phyloP scores from a whole-genome alignment of 2,797 vertebrate species.

The Forpus xanthops region DNA sequence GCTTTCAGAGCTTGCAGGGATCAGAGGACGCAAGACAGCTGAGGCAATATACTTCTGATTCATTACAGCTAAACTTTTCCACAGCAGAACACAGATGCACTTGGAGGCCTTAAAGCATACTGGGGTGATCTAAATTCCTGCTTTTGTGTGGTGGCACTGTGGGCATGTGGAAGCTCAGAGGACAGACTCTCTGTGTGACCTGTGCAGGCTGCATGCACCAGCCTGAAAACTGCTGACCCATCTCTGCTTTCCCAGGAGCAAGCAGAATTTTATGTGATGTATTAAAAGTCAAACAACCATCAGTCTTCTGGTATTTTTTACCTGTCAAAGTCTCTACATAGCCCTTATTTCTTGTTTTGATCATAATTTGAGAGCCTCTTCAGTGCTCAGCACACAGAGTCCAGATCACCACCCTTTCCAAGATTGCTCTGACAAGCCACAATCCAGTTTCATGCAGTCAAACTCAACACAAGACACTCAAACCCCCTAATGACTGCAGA shows the following conservation, averaged over 20 bases:
- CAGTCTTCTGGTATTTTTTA: background rate
- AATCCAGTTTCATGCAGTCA: background rate
- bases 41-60: background rate
- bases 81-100: background rate
- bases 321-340: background rate
- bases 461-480: background rate
- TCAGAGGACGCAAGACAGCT: background rate
- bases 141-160: background rate
- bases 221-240: background rate
- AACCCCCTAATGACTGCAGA: background rate
- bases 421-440: background rate
- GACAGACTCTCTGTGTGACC: background rate
- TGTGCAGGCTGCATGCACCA: rapidly evolving
- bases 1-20: background rate
- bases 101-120: background rate
- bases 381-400: background rate
- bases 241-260: background rate
- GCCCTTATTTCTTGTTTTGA: background rate
- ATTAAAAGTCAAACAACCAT: background rate
- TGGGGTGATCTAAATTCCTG: background rate
- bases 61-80: background rate
- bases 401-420: background rate
- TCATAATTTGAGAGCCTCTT: background rate
- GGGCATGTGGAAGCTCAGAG: background rate
- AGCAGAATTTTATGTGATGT: background rate